A percentile compares a stretch with the other conserved stretches of the same genome.
Evolutionary conservation across 2,797 vertebrate genomes (phyloP).

Genomic region (Rhinichthys osculus): DNA sequence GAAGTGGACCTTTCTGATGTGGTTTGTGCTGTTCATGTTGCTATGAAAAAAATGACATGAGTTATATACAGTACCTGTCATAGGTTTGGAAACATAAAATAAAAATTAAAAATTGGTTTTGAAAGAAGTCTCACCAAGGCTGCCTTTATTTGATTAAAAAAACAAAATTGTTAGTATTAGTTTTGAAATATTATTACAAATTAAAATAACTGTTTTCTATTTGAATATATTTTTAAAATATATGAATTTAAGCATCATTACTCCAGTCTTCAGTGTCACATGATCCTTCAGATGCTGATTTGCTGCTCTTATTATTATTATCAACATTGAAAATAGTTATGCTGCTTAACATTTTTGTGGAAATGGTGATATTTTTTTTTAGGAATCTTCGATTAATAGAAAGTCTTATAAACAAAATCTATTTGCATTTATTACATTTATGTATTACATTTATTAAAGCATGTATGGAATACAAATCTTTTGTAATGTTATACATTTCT

Average conservation of each 20-base stretch:
- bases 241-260: not conserved
- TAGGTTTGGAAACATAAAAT: not conserved
- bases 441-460: too few relatives aligned
- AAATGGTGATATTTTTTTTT: too few relatives aligned
- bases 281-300: not conserved
- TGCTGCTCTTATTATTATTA: not conserved
- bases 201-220: not conserved
- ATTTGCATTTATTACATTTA: too few relatives aligned
- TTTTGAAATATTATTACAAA: not conserved
- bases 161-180: too few relatives aligned
- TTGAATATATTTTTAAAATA: not conserved
- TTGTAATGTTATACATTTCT: too few relatives aligned
- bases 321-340: not conserved
- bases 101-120: not conserved
- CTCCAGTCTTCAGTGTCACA: not conserved
- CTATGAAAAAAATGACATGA: not conserved
- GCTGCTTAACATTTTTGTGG: not conserved
- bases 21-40: not conserved
- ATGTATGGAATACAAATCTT: too few relatives aligned
- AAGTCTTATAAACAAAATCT: too few relatives aligned
- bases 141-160: not conserved
- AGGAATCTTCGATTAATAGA: too few relatives aligned
- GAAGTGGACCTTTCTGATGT: not conserved
- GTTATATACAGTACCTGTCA: not conserved
- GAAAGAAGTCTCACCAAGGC: not conserved